A percentile compares a stretch with the other conserved stretches of the same genome.
Conservation (phyloP, 2,888 invertebrate genomes). For the Diachrysia chrysitis region DNA sequence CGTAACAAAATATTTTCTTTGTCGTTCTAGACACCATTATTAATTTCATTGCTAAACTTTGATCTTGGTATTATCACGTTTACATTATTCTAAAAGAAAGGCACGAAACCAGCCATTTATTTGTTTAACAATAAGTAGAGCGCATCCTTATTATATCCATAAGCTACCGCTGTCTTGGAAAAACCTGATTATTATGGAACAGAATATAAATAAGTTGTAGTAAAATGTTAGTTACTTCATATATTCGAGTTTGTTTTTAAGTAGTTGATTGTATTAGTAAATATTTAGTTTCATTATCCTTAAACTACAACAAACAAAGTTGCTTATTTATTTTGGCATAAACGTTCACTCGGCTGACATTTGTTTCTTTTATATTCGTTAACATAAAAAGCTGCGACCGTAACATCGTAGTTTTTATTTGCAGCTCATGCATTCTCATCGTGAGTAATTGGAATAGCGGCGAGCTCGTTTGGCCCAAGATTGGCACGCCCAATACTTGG, state of each 20-base stretch:
- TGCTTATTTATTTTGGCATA: neutral
- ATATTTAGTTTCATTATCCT: neutral
- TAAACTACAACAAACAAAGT: neutral
- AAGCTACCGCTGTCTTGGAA: too few species aligned
- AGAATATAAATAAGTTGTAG: too few species aligned
- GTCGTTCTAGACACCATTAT: neutral
- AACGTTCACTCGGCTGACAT: neutral
- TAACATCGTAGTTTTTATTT: constrained; percentile 35
- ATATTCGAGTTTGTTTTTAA: neutral
- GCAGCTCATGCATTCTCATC: constrained; percentile 41
- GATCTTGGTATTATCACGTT: neutral
- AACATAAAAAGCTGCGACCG: constrained; percentile 13
- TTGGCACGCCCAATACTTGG: constrained; percentile 30
- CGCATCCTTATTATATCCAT: too few species aligned
- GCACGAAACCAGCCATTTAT: too few species aligned
- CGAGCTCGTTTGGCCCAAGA: constrained; percentile 30
- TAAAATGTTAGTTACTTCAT: neutral
- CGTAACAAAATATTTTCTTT: constrained; percentile 6
- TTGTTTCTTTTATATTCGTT: neutral
- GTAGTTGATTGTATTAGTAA: neutral
- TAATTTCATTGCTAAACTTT: neutral
- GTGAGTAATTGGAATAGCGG: constrained; percentile 46
- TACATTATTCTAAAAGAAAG: neutral
- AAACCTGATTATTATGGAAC: too few species aligned
- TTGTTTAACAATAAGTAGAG: too few species aligned